Evolutionary conservation across 2,113 vertebrate genomes (phyloP).

Genomic region (Ciconia maguari): DNA sequence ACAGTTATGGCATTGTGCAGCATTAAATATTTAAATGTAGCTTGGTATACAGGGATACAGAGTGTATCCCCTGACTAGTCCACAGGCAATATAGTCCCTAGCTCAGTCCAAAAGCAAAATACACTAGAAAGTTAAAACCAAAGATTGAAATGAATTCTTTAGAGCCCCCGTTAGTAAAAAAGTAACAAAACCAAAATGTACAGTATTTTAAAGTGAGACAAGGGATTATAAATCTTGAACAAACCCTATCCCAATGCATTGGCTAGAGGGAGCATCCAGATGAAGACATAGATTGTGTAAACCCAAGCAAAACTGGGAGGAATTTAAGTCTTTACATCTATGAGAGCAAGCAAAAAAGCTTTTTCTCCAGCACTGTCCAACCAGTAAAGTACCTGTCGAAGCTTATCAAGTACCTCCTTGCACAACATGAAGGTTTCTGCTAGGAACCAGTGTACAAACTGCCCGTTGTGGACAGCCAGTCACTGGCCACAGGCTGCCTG

Average conservation of each 20-base stretch:
- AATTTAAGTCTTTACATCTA: neutral
- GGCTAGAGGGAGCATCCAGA: neutral
- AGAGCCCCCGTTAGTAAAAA: neutral
- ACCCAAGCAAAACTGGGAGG: neutral
- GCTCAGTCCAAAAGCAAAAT: neutral
- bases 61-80: neutral
- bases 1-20: neutral
- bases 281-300: neutral
- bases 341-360: neutral
- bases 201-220: neutral
- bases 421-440: neutral
- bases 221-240: neutral
- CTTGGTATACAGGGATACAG: neutral
- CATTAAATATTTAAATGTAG: neutral
- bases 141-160: neutral
- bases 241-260: neutral
- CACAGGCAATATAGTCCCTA: neutral
- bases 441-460: neutral
- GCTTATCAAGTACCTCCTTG: neutral
- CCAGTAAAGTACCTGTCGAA: rapidly evolving
- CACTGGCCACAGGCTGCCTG: neutral
- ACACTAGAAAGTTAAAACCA: neutral
- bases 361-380: neutral
- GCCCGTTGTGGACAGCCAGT: rapidly evolving
- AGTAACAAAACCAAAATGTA: neutral